Conservation (phyloP, 2,113 vertebrate genomes). For the Tretioscincus oriximinensis region DNA sequence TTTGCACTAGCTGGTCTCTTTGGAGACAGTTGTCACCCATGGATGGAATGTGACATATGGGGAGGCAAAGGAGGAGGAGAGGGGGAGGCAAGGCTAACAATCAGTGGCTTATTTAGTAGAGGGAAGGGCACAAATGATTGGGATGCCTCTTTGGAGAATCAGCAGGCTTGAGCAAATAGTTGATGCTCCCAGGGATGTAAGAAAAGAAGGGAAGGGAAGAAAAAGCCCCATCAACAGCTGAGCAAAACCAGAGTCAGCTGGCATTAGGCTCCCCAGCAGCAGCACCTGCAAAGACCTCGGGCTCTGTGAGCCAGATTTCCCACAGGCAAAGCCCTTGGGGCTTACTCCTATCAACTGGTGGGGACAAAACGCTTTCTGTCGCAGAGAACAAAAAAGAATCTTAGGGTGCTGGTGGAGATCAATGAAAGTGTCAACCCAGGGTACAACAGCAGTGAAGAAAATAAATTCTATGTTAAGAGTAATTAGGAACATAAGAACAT, state of each 20-base stretch:
- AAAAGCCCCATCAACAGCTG: neutral
- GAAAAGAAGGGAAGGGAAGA: neutral
- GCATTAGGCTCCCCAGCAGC: neutral
- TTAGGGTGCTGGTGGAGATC: no score
- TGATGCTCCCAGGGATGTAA: no score
- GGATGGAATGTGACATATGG: neutral
- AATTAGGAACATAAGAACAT: no score
- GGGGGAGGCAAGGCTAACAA: neutral
- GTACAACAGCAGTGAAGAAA: no score
- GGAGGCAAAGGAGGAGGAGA: neutral
- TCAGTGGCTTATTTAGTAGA: neutral
- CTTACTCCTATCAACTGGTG: no score
- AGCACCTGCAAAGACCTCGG: neutral
- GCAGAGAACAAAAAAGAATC: no score
- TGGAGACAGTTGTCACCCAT: no score
- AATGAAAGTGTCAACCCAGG: no score
- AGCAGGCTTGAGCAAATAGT: neutral
- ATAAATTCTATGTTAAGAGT: no score
- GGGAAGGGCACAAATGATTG: neutral
- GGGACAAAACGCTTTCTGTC: no score
- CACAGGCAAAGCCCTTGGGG: no score
- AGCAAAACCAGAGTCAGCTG: neutral
- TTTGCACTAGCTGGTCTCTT: neutral
- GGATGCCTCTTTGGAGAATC: neutral
- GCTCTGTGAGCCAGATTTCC: neutral